Base-by-base conservation (phyloP, 2,113 vertebrate genomes). In the Chloroceryle aenea region DNA sequence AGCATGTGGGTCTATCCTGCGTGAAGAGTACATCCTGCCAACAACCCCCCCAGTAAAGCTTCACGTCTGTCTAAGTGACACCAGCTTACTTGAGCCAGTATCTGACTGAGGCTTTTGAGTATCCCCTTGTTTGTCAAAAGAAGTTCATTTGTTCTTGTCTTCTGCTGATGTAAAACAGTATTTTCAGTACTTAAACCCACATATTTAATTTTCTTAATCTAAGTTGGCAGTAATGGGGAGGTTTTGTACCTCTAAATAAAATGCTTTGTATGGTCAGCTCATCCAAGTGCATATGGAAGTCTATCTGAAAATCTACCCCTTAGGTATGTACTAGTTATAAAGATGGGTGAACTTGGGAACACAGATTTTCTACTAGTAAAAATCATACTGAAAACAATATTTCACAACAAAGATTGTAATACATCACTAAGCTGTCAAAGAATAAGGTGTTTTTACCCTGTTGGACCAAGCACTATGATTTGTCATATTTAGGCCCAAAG, bases 221-320 rank as follows among this genome's bases (percentile, higher is more conserved):
- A 69, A 36, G 7, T 72, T 48, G 55, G 52, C 14, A 27, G 32
- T n/a, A 63, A 59, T 15, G 9, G 6, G 16, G 61, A 78, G 3
- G 13, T 78, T 64, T 29, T 25, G 25, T 13, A 32, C 1, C 7
- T 19, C 17, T 71, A 74, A 95, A 80, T 58, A 56, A 61, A 58
- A 40, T 18, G 36, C 55, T 83, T 80, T 87, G 2, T 42, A 30
- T 53, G 16, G 15, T 36, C 40, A 76, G 11, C 6, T 89, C 81
- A 52, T 21, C 29, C 0, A 0, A 10, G 52, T 0, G 0, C 32
- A n/a, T 73, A 30, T 20, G 32, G 21, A 90, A 75, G 8, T 14
- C 53, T 34, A 14, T 8, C 16, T 73, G 63, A 83, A 90, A 86
- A 77, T 66, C 10, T 45, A 14, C 3, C n/a, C 58, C n/a, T 68